These are phyloP conservation scores for Drosophila littoralis DNA, from an alignment of 1,140 invertebrate genomes.

Conservation along the genomic window DNA sequence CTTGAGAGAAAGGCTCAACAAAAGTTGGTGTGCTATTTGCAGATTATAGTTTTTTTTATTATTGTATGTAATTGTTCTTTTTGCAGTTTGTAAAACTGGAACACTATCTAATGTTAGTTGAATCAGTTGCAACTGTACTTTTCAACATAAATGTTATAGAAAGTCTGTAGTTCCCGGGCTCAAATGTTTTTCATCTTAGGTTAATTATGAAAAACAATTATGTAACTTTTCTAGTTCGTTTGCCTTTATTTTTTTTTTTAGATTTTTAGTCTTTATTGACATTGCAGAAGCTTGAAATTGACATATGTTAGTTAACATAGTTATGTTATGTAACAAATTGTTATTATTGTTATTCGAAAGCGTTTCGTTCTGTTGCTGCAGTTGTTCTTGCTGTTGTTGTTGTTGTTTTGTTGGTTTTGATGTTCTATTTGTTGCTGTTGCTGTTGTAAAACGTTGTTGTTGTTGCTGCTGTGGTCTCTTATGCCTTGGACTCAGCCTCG, in stretches of 20 bases:
- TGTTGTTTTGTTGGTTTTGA: constrained; percentile 59
- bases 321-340: constrained; percentile 74
- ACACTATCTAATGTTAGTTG: no score
- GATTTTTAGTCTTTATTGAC: constrained; percentile 78
- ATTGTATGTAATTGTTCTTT: no score
- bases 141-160: not conserved
- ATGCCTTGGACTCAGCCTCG: constrained; percentile 82
- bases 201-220: constrained; percentile 3
- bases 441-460: constrained; percentile 66
- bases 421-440: constrained; percentile 62
- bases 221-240: constrained; percentile 82
- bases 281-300: constrained; percentile 70
- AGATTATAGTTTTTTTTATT: no score
- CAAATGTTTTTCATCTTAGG: not conserved
- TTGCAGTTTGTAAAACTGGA: no score
- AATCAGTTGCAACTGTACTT: not conserved
- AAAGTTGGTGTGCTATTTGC: no score
- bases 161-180: not conserved
- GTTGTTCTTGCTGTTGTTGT: constrained; percentile 76
- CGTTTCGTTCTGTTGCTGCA: constrained; percentile 83
- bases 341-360: constrained; percentile 78
- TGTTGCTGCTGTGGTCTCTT: constrained; percentile 42
- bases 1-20: no score
- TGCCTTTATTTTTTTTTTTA: constrained; percentile 70
- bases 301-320: constrained; percentile 63